Percentiles rank a stretch among this genome's conserved stretches.
These are phyloP conservation scores for Melolontha melolontha DNA, from an alignment of 2,888 invertebrate genomes.

Conservation along the genomic window DNA sequence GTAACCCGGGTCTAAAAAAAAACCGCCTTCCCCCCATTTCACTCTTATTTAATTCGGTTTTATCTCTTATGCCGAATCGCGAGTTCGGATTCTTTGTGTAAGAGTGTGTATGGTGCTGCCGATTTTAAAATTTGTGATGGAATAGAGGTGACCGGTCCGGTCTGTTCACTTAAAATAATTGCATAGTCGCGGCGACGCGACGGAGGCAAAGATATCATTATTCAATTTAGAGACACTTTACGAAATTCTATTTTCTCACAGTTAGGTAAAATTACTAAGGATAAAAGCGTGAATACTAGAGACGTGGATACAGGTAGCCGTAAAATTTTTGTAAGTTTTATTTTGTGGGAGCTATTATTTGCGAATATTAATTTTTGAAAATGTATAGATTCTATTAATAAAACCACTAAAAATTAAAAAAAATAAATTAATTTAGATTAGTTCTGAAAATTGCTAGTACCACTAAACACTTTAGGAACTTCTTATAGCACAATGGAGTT, in stretches of 20 bases:
- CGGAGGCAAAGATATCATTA: slow-evolving; percentile 34
- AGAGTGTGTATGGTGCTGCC: not conserved
- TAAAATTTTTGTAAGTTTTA: no score
- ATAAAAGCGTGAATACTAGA: not conserved
- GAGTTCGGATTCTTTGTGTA: slow-evolving; percentile 48
- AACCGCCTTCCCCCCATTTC: slow-evolving; percentile 56
- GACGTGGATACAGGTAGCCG: not conserved
- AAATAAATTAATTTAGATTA: no score
- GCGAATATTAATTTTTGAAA: no score
- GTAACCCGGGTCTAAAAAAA: slow-evolving; percentile 51
- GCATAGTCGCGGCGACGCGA: slow-evolving; percentile 22
- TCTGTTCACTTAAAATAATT: slow-evolving; percentile 37
- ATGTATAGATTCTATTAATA: no score
- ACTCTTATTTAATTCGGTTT: slow-evolving; percentile 64
- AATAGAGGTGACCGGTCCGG: slow-evolving; percentile 23
- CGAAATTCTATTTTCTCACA: slow-evolving; percentile 31
- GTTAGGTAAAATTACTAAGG: slow-evolving; percentile 7
- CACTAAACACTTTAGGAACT: no score
- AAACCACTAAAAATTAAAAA: no score
- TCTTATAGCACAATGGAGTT: no score
- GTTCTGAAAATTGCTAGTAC: no score
- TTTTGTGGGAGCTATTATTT: no score
- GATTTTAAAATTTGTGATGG: slow-evolving; percentile 25
- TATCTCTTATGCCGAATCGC: slow-evolving; percentile 52
- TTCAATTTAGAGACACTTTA: slow-evolving; percentile 35